Base-by-base conservation (phyloP, 2,113 vertebrate species). In the Antennarius striatus region DNA sequence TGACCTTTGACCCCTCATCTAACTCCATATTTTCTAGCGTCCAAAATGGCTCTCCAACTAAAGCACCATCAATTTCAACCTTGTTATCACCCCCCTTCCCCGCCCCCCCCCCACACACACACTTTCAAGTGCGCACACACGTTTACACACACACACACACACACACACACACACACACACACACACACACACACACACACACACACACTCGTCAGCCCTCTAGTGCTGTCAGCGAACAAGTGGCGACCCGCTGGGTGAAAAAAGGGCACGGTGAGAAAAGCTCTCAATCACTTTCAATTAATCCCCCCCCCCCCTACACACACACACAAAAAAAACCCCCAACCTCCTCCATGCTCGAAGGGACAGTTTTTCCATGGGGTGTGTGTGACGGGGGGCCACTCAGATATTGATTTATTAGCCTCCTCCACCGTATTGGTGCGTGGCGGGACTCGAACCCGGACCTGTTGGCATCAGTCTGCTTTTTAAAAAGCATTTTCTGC, bases 141-240 rank as follows among this genome's bases (percentile, higher is more conserved):
- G 47, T 77, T 54, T 57, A 36, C 74, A 60, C 79, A 55, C 52
- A 62, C 68, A 75, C 68, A 71, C 50, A 68, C 56, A 83, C 59
- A 82, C 82, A 66, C 48, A 47, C 29, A 52, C 28, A 58, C 60
- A 61, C 77, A 64, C 56, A 83, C 59, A 82, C 82, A 66, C 48
- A 47, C 29, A 52, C 28, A 58, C 60, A 61, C 77, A 64, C 69
- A 46, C 63, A 90, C 84, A 80, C 85, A 71, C 22, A 22, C 22
- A 22, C 22, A 22, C 22, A 22, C 22, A 22, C 22, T 22, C 22
- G 22, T 22, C 22, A 86, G 84, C 87, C 80, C 58, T 87, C 79
- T 84, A 81, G 86, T 88, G 90, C 91, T 92, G 92, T 94, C 91
- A 93, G 85, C 13, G 86, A 49, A 48, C 85, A 93, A 92, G 90